These are phyloP conservation scores for Myotis brandtii DNA, from an alignment of 2,113 vertebrate genomes.

Conservation along the genomic window DNA sequence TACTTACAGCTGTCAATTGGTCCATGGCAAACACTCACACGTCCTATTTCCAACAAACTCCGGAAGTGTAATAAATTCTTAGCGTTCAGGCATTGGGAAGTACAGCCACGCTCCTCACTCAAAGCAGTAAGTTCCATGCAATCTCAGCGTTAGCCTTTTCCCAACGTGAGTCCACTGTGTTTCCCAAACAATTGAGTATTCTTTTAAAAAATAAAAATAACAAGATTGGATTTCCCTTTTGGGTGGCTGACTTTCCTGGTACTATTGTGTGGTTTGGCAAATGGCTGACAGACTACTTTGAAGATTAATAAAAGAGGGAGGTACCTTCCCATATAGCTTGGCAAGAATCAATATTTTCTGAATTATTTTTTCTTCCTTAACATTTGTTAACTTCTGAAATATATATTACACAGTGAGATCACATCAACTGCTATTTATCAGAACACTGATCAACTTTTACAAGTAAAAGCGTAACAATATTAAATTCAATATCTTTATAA, in stretches of 20 bases:
- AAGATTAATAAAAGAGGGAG: background rate
- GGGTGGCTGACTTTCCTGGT: background rate
- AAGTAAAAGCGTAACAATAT: background rate
- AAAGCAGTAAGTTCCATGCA: background rate
- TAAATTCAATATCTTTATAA: background rate
- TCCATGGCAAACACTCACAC: background rate
- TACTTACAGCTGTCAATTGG: background rate
- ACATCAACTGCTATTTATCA: background rate
- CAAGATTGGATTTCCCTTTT: background rate
- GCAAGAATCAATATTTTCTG: background rate
- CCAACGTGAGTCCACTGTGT: background rate
- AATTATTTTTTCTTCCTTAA: slow-evolving; percentile 9
- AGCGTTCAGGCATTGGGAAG: background rate
- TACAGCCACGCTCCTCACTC: background rate
- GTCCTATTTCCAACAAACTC: background rate
- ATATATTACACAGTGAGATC: background rate
- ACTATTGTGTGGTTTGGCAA: background rate
- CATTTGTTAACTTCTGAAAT: background rate
- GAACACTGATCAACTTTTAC: background rate
- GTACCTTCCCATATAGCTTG: background rate
- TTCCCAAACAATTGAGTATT: background rate
- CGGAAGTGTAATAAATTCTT: background rate
- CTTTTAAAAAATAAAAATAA: background rate
- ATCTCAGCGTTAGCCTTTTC: background rate
- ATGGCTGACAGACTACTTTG: background rate